phyloP scores from a whole-genome alignment of 2,888 invertebrate genomes.

The Acanthosepion lycidas region DNA sequence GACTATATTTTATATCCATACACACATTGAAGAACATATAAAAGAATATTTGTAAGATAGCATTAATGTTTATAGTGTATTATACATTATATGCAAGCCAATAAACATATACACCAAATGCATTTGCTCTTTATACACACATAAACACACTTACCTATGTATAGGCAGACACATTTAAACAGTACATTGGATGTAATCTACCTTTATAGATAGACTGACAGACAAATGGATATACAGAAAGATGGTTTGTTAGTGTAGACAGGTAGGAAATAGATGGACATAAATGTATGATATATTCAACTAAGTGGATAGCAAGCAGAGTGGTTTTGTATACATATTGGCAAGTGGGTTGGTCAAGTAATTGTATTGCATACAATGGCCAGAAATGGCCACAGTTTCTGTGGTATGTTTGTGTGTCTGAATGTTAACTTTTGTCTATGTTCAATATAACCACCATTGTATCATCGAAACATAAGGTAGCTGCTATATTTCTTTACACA shows the following conservation, averaged over 20 bases:
- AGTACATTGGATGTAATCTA: neutral
- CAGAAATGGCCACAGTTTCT: neutral
- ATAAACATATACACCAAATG: neutral
- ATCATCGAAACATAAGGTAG: neutral
- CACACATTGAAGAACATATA: neutral
- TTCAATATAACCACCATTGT: neutral
- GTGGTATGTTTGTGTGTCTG: neutral
- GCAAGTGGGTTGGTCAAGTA: slow-evolving; percentile 8
- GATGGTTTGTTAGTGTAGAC: slow-evolving; percentile 1
- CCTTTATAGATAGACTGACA: neutral
- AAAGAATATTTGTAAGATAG: neutral
- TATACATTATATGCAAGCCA: too few species aligned
- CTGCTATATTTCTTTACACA: neutral
- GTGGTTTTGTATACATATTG: slow-evolving; percentile 20
- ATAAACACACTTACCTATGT: neutral
- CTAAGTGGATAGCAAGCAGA: slow-evolving; percentile 3
- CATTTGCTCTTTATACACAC: neutral
- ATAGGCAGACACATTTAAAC: neutral
- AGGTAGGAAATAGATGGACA: neutral
- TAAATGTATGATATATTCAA: neutral
- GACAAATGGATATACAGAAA: slow-evolving; percentile 17
- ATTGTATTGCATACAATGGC: neutral
- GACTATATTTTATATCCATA: neutral
- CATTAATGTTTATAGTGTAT: neutral
- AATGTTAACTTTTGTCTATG: neutral